Evolutionary conservation across 2,113 vertebrate genomes (phyloP).

Genomic region (Ochotona curzoniae): DNA sequence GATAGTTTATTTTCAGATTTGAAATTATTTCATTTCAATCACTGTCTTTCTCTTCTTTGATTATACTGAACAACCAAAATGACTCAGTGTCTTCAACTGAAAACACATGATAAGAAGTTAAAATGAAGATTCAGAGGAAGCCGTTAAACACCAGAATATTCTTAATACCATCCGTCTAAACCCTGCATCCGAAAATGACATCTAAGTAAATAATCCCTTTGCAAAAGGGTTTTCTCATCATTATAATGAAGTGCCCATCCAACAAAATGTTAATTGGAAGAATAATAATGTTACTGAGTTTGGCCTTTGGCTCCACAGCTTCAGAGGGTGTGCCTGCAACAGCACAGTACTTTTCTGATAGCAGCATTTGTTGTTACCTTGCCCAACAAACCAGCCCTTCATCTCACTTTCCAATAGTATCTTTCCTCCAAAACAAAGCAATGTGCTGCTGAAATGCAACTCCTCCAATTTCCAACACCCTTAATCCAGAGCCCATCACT

Average conservation of each 20-base stretch:
- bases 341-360: neutral
- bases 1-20: neutral
- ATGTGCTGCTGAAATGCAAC: neutral
- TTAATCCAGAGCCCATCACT: neutral
- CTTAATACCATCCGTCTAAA: neutral
- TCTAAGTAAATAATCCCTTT: neutral
- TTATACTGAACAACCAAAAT: neutral
- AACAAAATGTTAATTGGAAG: neutral
- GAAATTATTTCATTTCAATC: neutral
- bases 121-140: neutral
- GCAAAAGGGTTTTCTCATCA: neutral
- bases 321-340: fast-evolving
- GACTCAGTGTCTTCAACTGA: neutral
- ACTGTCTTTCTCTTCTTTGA: neutral
- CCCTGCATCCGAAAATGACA: neutral
- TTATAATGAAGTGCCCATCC: neutral
- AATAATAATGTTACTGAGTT: neutral
- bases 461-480: neutral
- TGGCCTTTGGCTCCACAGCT: neutral
- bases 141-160: neutral
- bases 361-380: neutral
- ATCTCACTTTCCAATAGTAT: neutral
- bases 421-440: neutral
- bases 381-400: neutral
- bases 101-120: neutral